Percentiles rank a stretch among this genome's conserved stretches.
phyloP scores from a whole-genome alignment of 2,888 invertebrate genomes.

The Drosophila putrida region DNA sequence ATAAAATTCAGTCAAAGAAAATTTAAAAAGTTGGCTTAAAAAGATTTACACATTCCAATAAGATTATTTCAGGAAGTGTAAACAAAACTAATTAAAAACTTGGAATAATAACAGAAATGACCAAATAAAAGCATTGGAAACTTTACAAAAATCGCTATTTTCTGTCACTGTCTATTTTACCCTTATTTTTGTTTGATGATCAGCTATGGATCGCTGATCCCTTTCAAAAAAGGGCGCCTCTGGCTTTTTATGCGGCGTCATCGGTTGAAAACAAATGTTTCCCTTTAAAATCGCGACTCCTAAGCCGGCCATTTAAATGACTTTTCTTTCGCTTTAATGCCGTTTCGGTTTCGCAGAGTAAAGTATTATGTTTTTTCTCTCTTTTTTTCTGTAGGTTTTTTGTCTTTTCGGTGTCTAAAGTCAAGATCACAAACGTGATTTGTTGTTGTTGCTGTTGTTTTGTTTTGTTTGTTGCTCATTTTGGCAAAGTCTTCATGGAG shows the following conservation, averaged over 20 bases:
- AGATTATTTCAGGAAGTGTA: too few relatives aligned
- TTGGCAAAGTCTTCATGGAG: constrained; percentile 68
- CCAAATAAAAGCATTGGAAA: too few relatives aligned
- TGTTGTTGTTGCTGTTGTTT: constrained; percentile 54
- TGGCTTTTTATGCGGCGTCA: constrained; percentile 32
- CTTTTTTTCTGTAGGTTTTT: constrained; percentile 32
- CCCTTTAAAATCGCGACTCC: constrained; percentile 33
- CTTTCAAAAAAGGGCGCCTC: constrained; percentile 29
- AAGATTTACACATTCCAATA: too few relatives aligned
- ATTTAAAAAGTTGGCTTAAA: too few relatives aligned
- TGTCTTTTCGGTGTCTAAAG: constrained; percentile 67
- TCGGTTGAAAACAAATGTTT: constrained; percentile 59
- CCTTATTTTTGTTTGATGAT: background rate
- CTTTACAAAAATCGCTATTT: background rate
- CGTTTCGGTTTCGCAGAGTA: constrained; percentile 51
- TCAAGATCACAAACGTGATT: constrained; percentile 80
- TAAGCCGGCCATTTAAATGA: constrained; percentile 68
- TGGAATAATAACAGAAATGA: too few relatives aligned
- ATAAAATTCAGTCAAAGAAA: too few relatives aligned
- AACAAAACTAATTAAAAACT: too few relatives aligned
- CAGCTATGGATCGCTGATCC: background rate
- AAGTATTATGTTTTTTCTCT: constrained; percentile 33
- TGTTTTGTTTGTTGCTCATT: constrained; percentile 61
- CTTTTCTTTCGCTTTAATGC: constrained; percentile 63
- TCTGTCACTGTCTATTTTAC: background rate